Evolutionary conservation across 2,888 invertebrate species (phyloP).

Genomic region (Trichogramma dendrolimi): DNA sequence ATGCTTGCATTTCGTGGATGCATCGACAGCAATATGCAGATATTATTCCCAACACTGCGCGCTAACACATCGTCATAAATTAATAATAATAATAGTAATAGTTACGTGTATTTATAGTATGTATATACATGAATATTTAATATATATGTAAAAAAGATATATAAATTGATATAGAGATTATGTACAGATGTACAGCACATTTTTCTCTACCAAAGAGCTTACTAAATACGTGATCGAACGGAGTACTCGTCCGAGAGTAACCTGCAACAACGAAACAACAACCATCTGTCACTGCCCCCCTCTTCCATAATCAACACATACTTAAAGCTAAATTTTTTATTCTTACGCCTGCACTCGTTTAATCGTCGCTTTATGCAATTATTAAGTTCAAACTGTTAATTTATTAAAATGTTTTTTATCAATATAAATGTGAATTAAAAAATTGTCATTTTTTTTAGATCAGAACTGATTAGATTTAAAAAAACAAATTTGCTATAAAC

Average conservation of each 20-base stretch:
- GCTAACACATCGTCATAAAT: slow-evolving; percentile 22
- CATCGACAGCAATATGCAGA: slow-evolving; percentile 11
- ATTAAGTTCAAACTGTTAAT: neutral
- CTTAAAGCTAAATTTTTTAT: slow-evolving; percentile 21
- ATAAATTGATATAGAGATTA: slow-evolving; percentile 24
- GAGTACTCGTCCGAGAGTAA: slow-evolving; percentile 52
- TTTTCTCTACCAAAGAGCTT: slow-evolving; percentile 48
- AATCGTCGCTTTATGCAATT: neutral
- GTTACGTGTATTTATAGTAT: slow-evolving; percentile 9
- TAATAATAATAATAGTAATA: slow-evolving; percentile 12
- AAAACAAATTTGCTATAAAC: no score
- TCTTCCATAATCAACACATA: slow-evolving; percentile 22
- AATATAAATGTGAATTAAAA: no score
- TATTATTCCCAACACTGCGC: slow-evolving; percentile 27
- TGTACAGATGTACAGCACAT: slow-evolving; percentile 42
- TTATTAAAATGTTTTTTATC: no score
- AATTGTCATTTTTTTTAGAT: no score
- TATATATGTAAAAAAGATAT: slow-evolving; percentile 20
- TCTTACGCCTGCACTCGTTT: slow-evolving; percentile 1
- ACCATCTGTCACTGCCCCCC: slow-evolving; percentile 46
- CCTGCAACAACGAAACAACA: slow-evolving; percentile 52
- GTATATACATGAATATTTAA: slow-evolving; percentile 23
- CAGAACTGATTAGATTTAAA: no score
- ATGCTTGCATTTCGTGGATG: no score
- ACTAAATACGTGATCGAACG: slow-evolving; percentile 52